A percentile compares a stretch with the other conserved stretches of the same genome.
Evolutionary conservation across 2,888 invertebrate genomes (phyloP).

Genomic region (Brachyopa scutellaris): DNA sequence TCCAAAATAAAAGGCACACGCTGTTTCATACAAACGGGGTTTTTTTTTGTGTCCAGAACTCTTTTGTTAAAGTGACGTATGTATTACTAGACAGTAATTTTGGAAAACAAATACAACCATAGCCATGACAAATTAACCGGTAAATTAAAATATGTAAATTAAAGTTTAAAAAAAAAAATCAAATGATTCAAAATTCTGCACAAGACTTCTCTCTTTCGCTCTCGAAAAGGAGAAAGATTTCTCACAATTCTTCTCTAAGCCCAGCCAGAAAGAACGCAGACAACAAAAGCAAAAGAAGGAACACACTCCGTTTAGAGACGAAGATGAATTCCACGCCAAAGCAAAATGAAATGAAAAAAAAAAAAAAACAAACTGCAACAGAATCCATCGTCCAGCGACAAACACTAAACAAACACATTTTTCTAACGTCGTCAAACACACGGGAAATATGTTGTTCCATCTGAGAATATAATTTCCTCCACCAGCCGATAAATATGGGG

Average conservation of each 20-base stretch:
- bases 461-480: constrained; percentile 62
- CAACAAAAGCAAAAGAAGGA: constrained; percentile 3
- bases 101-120: neutral
- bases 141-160: constrained; percentile 33
- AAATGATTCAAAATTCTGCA: neutral
- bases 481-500: constrained; percentile 41
- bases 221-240: neutral
- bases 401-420: constrained; percentile 69
- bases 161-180: neutral
- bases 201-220: constrained; percentile 4
- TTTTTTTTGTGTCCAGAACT: neutral
- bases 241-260: neutral
- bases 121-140: constrained; percentile 19
- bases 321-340: constrained; percentile 40
- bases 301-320: neutral
- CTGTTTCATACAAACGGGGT: constrained; percentile 28
- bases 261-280: neutral
- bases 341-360: constrained; percentile 4
- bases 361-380: constrained; percentile 42
- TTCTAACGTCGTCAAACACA: constrained; percentile 68
- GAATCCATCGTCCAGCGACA: constrained; percentile 51
- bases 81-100: no score
- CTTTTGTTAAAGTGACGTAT: constrained; percentile 3
- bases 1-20: constrained; percentile 17
- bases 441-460: constrained; percentile 66